Evolutionary conservation across 2,797 vertebrate species (phyloP), one percentile per base, ranked within the genome.

Genomic region (Picus viridis): DNA sequence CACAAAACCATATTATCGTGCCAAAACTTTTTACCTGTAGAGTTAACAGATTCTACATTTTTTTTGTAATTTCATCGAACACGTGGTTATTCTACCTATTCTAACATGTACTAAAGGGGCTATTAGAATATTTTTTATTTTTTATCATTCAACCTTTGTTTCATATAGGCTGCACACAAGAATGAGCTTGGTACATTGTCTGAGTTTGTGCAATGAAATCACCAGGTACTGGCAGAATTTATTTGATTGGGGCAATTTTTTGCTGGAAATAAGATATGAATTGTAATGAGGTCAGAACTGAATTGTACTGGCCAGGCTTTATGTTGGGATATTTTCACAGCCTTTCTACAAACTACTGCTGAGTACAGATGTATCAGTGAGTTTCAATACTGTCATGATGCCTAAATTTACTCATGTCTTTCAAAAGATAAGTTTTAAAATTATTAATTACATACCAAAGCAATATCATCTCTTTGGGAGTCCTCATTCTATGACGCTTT

Each of bases 401-500:
- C 23, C 23, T 76, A 29, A 67, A 45, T 19, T 12, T 6, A 64
- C 13, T 68, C 43, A 26, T 2, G n/a, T 24, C 13, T 93, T 94
- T 36, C 41, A 26, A 87, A 91, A 73, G 12, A 47, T n/a, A 45
- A 51, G 7, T 86, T 89, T 57, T 20, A 76, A 89, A 83, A 22
- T 2, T 2, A 53, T 13, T 20, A 59, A 64, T 12, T 34, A 43
- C 39, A 61, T 75, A 89, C 10, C 1, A 5, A 36, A 36, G 13
- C 24, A 71, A 18, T 20, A 29, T 7, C 49, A 45, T 8, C 19
- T 73, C 7, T 36, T 68, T 62, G 17, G 27, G 22, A 80, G 18
- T 64, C 39, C 26, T 64, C 9, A 3, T 7, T 59, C 0, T n/a
- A 16, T 0, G 1, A 4, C 12, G 3, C 1, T 74, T 3, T 77